Evolutionary conservation across 2,888 invertebrate genomes (phyloP), one percentile per base, ranked within the genome.

Genomic region (Gibbula magus): DNA sequence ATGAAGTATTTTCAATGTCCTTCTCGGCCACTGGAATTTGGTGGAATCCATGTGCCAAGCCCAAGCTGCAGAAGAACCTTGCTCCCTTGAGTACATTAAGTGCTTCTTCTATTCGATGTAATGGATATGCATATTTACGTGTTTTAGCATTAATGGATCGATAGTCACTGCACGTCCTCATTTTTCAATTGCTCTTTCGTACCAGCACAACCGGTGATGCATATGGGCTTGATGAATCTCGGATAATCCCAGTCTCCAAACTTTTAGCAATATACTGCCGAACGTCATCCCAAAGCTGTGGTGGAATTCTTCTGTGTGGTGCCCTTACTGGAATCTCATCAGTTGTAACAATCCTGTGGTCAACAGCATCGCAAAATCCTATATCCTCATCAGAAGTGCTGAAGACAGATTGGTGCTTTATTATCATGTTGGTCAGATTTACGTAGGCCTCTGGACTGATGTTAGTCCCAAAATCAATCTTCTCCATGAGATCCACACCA

Each of bases 151-250:
- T 90, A 4, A 89, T 51, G 2, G 53, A 35, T 18, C 86, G 56
- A 77, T 82, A 90, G 39, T 89, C 87, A 1, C 85, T 78, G 67
- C 88, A 89, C 32, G n/a, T n/a, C n/a, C n/a, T n/a, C n/a, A n/a
- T n/a, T n/a, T n/a, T n/a, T n/a, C n/a, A n/a, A n/a, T n/a, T n/a
- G n/a, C n/a, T n/a, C n/a, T n/a, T n/a, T n/a, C n/a, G n/a, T n/a
- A n/a, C n/a, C n/a, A n/a, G n/a, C n/a, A n/a, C n/a, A n/a, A n/a
- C n/a, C n/a, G n/a, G n/a, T n/a, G n/a, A n/a, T n/a, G n/a, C n/a
- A n/a, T n/a, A n/a, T n/a, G n/a, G n/a, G n/a, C n/a, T n/a, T n/a
- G n/a, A n/a, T n/a, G n/a, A n/a, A n/a, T n/a, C 73, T n/a, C 84
- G 52, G 2, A 85, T 85, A 20, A 86, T 74, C 13, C 82, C 84